Evolutionary conservation across 1,140 invertebrate species (phyloP).

Genomic region (Lepidurus couesii): DNA sequence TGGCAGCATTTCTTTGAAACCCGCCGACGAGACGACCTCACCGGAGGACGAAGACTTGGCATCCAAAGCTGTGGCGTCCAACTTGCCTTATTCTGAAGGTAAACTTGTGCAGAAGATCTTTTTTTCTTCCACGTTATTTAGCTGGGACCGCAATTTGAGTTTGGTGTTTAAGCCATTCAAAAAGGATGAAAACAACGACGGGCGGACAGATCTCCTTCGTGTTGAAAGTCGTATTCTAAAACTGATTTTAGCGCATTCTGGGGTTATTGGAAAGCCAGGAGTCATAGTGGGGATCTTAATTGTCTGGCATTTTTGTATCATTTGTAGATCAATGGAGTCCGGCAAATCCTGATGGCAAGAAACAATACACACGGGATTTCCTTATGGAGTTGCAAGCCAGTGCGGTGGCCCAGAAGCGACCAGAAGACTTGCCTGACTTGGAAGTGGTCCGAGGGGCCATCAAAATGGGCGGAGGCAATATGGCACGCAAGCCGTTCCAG

Average conservation of each 20-base stretch:
- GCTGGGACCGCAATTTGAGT: background rate
- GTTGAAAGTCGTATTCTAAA: constrained; percentile 31
- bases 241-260: constrained; percentile 31
- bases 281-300: background rate
- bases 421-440: constrained; percentile 58
- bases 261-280: background rate
- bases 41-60: background rate
- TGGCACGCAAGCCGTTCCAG: background rate
- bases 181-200: constrained; percentile 24
- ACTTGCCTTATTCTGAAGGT: constrained; percentile 7
- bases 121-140: constrained; percentile 51
- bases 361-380: constrained; percentile 69
- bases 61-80: background rate
- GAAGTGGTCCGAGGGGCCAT: constrained; percentile 53
- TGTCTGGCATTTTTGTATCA: background rate
- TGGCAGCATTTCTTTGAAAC: background rate
- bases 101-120: constrained; percentile 41
- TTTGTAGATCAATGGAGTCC: constrained; percentile 77
- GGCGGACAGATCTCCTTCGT: constrained; percentile 31
- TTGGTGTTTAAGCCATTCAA: constrained; percentile 26
- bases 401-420: constrained; percentile 65
- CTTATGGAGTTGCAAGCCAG: constrained; percentile 66
- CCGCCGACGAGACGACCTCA: background rate
- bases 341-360: constrained; percentile 66
- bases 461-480: background rate